Conservation (phyloP, 2,797 vertebrate genomes). For the Bradypodion ventrale region DNA sequence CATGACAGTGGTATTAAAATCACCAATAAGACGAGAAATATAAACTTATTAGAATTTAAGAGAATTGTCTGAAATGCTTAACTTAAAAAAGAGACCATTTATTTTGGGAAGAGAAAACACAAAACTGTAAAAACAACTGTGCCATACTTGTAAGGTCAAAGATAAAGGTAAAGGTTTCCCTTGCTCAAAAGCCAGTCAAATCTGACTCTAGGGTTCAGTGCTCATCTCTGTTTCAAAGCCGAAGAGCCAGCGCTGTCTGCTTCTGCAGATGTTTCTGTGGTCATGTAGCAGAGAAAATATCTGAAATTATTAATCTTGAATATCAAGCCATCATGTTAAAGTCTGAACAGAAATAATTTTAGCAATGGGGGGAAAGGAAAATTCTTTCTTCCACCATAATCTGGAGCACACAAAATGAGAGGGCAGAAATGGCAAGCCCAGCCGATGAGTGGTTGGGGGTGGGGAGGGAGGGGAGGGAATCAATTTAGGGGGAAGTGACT, state of each 20-base stretch:
- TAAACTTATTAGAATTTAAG: background rate
- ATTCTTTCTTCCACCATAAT: conserved; percentile 3
- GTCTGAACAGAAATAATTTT: background rate
- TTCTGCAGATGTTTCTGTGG: too few relatives aligned
- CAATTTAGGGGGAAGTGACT: conserved; percentile 75
- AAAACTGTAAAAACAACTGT: conserved; percentile 56
- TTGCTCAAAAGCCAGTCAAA: too few relatives aligned
- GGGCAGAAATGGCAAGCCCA: background rate
- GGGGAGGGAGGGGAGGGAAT: conserved; percentile 72
- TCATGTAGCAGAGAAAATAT: conserved; percentile 47
- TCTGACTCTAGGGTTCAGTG: too few relatives aligned
- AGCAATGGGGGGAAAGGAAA: background rate
- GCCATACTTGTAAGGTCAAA: conserved; percentile 25
- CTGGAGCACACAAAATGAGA: conserved; percentile 30
- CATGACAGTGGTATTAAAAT: background rate
- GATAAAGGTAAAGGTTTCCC: too few relatives aligned
- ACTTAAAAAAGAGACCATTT: conserved; percentile 22
- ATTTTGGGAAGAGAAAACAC: conserved; percentile 21
- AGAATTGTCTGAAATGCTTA: conserved; percentile 23
- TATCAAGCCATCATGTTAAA: conserved; percentile 19
- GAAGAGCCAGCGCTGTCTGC: too few relatives aligned
- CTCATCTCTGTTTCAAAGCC: too few relatives aligned
- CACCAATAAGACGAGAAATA: background rate
- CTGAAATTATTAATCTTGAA: conserved; percentile 49
- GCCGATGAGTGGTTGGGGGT: background rate